Conservation (phyloP, 2,797 vertebrate genomes). For the Catharus ustulatus region DNA sequence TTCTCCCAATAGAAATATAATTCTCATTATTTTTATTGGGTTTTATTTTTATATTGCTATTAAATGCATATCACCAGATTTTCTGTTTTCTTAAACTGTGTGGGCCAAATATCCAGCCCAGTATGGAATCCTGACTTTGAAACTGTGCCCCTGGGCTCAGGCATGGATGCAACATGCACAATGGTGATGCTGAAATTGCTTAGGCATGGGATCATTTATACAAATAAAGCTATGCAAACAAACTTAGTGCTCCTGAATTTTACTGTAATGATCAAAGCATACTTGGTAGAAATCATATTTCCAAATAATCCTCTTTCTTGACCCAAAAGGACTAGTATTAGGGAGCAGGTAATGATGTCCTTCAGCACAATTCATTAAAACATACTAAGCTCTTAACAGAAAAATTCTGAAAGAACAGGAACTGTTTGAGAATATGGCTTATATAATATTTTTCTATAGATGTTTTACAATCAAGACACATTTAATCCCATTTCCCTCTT, state of each 20-base stretch:
- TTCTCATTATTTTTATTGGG: conserved; percentile 65
- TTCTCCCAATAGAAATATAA: conserved; percentile 63
- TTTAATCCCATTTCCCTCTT: neutral
- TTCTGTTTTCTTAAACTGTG: conserved; percentile 51
- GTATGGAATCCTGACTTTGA: conserved; percentile 9
- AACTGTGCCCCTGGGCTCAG: conserved; percentile 18
- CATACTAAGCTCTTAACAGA: neutral
- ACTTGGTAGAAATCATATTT: neutral
- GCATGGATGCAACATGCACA: neutral
- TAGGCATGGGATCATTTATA: neutral
- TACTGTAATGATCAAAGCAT: neutral
- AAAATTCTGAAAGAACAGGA: neutral
- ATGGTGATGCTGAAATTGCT: neutral
- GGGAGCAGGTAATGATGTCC: neutral
- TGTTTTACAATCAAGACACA: neutral
- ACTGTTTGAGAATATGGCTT: neutral
- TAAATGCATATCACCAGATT: conserved; percentile 40
- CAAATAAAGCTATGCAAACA: conserved; percentile 27
- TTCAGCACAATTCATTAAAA: conserved; percentile 10
- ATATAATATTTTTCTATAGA: neutral
- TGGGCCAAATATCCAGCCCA: conserved; percentile 44
- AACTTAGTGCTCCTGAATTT: conserved; percentile 22
- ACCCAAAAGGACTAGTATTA: neutral
- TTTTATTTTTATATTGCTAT: conserved; percentile 66
- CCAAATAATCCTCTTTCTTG: neutral